Evolutionary conservation across 2,888 invertebrate species (phyloP).

Genomic region (Atherix ibis): DNA sequence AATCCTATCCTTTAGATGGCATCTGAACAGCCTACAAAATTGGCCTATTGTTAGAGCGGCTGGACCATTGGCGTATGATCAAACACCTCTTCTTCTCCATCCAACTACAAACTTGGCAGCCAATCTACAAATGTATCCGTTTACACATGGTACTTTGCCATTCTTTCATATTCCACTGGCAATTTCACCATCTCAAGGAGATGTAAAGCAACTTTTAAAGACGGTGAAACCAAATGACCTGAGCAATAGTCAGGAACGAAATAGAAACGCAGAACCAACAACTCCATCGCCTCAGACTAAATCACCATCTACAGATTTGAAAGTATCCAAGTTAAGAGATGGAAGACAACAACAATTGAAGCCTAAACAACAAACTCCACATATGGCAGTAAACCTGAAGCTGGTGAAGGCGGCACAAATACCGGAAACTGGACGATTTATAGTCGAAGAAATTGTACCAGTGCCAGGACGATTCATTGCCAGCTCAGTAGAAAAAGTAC

Average conservation of each 20-base stretch:
- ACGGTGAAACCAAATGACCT: neutral
- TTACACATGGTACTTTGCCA: neutral
- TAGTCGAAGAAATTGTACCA: conserved; percentile 24
- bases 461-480: conserved; percentile 17
- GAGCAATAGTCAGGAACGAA: conserved; percentile 3
- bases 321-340: conserved; percentile 6
- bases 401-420: conserved; percentile 21
- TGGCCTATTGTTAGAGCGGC: conserved; percentile 19
- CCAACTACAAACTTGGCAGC: neutral
- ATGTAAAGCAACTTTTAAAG: neutral
- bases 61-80: conserved; percentile 3
- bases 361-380: neutral
- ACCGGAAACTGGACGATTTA: conserved; percentile 23
- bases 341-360: conserved; percentile 3
- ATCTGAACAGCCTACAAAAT: conserved; percentile 20
- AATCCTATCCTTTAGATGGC: conserved; percentile 22
- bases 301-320: conserved; percentile 5
- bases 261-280: conserved; percentile 16
- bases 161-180: conserved; percentile 1
- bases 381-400: conserved; percentile 15
- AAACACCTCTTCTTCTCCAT: conserved; percentile 1
- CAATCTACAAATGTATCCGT: neutral
- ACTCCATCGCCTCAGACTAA: conserved; percentile 13
- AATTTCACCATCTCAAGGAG: conserved; percentile 1
- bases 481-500: conserved; percentile 2